Evolutionary conservation across 2,113 vertebrate species (phyloP).

Genomic region (Sinosuthora webbiana): DNA sequence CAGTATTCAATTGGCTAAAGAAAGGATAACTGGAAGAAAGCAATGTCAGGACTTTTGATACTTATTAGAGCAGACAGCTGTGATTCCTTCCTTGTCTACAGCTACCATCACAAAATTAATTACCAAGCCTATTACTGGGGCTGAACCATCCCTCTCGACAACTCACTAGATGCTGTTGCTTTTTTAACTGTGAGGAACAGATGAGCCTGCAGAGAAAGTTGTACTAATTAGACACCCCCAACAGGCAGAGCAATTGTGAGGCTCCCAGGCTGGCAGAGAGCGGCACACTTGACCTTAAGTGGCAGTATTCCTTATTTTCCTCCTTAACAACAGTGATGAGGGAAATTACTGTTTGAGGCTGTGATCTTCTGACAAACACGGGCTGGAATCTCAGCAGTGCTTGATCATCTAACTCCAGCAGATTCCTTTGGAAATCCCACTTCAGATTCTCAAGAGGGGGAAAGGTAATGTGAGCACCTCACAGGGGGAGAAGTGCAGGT

Average conservation of each 20-base stretch:
- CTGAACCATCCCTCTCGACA: not conserved
- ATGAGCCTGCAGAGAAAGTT: conserved; percentile 38
- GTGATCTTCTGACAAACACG: not conserved
- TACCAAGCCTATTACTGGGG: conserved; percentile 16
- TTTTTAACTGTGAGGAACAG: conserved; percentile 23
- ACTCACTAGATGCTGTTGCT: conserved; percentile 6
- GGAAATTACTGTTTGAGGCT: not conserved
- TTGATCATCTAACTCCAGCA: not conserved
- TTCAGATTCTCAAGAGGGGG: not conserved
- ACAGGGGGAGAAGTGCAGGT: not conserved
- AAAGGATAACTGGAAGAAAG: conserved; percentile 29
- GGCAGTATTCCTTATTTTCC: conserved; percentile 8
- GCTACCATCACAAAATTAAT: conserved; percentile 39
- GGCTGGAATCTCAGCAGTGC: not conserved
- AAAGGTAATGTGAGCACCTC: not conserved
- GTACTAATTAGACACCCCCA: conserved; percentile 33
- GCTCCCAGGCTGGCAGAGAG: conserved; percentile 7
- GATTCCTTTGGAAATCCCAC: not conserved
- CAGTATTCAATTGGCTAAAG: conserved; percentile 38
- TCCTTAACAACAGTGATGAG: not conserved
- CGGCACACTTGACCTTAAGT: not conserved
- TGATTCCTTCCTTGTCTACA: conserved; percentile 32
- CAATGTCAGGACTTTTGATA: conserved; percentile 16
- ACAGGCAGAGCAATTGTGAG: conserved; percentile 1
- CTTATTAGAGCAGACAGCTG: conserved; percentile 30